A percentile compares a stretch with the other conserved stretches of the same genome.
These are phyloP conservation scores for Urocitellus parryii DNA, from an alignment of 2,113 vertebrate genomes.

Conservation along the genomic window DNA sequence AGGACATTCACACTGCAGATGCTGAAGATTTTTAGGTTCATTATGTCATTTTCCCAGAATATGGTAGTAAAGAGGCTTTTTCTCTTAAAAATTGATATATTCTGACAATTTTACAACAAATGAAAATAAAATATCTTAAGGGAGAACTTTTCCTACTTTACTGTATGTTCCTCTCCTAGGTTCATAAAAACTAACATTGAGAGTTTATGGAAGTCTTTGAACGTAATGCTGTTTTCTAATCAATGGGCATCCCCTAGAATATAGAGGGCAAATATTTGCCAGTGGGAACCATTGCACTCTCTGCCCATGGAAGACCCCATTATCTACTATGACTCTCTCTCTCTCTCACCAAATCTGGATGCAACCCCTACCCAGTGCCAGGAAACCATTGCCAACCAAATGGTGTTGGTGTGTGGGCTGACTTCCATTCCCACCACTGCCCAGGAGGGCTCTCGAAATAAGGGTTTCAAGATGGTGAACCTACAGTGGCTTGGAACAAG, in stretches of 20 bases:
- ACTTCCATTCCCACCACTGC: neutral
- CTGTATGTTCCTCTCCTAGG: neutral
- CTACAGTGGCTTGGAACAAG: neutral
- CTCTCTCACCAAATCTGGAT: neutral
- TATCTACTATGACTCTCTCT: neutral
- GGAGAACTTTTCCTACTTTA: neutral
- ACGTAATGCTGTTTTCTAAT: neutral
- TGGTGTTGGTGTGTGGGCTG: accelerated
- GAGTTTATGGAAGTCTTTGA: neutral
- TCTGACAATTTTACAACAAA: neutral
- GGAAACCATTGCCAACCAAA: neutral
- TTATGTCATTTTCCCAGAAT: neutral
- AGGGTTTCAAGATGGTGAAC: neutral
- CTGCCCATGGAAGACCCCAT: neutral
- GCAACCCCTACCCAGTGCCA: neutral
- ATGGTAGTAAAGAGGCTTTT: neutral
- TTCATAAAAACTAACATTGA: constrained; percentile 10
- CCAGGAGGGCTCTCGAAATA: no score
- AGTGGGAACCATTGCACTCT: neutral
- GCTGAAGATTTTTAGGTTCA: neutral
- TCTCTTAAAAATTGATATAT: constrained; percentile 28
- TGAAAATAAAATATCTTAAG: constrained; percentile 37
- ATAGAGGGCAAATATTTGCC: neutral
- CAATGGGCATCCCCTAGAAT: neutral
- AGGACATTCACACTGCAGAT: neutral